These are phyloP conservation scores for Rhinopomastus cyanomelas DNA, from an alignment of 2,113 vertebrate species.

Conservation along the genomic window DNA sequence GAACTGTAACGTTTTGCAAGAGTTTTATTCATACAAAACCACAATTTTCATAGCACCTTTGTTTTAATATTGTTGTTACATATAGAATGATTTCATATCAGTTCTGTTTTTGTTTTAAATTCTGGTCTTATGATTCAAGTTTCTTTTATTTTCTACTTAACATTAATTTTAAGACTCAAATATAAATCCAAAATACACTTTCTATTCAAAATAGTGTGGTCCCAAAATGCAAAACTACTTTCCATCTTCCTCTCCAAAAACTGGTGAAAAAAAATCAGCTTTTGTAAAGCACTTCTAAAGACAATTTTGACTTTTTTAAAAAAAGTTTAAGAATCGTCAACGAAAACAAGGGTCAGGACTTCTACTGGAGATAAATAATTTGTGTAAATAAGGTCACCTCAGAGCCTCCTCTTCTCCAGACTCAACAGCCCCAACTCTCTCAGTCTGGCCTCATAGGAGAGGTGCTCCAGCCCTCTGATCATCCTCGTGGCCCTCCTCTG, in stretches of 20 bases:
- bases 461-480: too few relatives aligned
- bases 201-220: background rate
- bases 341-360: background rate
- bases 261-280: background rate
- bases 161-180: background rate
- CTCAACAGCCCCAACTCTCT: too few relatives aligned
- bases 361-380: background rate
- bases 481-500: too few relatives aligned
- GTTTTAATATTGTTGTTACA: constrained; percentile 6
- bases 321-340: background rate
- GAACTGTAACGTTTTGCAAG: background rate
- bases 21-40: background rate
- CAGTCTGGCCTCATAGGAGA: too few relatives aligned
- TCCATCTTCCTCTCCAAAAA: background rate
- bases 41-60: background rate
- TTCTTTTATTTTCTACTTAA: background rate
- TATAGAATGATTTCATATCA: background rate
- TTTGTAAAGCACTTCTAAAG: background rate
- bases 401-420: too few relatives aligned
- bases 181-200: background rate
- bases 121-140: background rate
- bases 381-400: background rate
- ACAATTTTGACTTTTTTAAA: background rate
- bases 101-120: background rate
- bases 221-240: background rate